Evolutionary conservation across 37 sponge, comb jelly and placozoan genomes (phyloP).

Genomic region (Aplysina aerophoba): DNA sequence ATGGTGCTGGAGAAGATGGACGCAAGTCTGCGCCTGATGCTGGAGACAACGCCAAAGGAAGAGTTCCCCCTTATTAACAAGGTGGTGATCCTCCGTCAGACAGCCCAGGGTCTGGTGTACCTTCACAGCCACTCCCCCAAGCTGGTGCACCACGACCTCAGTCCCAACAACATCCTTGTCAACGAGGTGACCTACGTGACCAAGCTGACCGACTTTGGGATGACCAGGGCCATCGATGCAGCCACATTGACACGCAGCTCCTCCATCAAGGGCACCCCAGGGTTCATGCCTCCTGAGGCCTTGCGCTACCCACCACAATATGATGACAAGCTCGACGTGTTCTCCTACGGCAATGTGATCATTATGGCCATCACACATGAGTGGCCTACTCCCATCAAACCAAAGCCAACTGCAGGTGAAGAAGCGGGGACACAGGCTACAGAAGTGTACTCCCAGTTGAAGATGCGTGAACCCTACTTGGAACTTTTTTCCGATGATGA

Average conservation of each 20-base stretch:
- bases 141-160: neutral
- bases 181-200: neutral
- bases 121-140: neutral
- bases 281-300: neutral
- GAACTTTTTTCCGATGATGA: no score
- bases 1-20: conserved; percentile 1
- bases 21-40: neutral
- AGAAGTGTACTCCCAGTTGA: no score
- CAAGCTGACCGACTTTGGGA: conserved; percentile 7
- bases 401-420: neutral
- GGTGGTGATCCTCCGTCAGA: neutral
- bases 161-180: neutral
- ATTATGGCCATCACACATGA: conserved; percentile 9
- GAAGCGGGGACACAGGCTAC: neutral
- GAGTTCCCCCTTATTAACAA: neutral
- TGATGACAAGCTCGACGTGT: neutral
- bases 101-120: neutral
- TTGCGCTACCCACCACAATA: neutral
- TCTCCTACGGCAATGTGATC: neutral
- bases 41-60: neutral
- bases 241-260: neutral
- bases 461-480: no score
- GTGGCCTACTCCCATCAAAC: neutral
- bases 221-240: conserved; percentile 5
- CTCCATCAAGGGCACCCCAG: neutral